Conservation (phyloP, 1,140 invertebrate genomes). For the Cryptotermes secundus region DNA sequence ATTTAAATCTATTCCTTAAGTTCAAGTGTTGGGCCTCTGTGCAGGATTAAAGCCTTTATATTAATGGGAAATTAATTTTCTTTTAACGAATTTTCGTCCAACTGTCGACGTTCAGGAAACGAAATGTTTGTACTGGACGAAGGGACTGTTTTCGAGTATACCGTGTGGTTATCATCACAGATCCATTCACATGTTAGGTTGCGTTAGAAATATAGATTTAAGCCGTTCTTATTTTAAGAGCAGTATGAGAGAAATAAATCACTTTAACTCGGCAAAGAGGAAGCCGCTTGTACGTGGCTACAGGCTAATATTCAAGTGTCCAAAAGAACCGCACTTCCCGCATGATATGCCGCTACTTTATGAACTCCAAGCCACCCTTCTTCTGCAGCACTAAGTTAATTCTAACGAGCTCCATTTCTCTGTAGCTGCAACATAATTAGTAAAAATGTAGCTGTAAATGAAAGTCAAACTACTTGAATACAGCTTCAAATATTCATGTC, state of each 20-base stretch:
- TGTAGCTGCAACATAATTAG: slow-evolving; percentile 2
- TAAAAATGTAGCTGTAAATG: not conserved
- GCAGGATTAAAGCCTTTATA: too few species aligned
- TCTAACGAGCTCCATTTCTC: not conserved
- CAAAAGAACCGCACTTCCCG: not conserved
- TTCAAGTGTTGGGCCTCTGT: too few species aligned
- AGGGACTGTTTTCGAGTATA: too few species aligned
- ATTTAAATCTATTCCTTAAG: too few species aligned
- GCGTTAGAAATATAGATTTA: not conserved
- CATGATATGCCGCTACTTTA: not conserved
- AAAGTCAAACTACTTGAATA: not conserved
- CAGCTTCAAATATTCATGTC: not conserved
- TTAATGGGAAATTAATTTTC: too few species aligned
- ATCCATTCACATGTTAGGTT: too few species aligned
- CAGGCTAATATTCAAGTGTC: not conserved
- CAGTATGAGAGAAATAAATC: not conserved
- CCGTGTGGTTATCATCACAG: too few species aligned
- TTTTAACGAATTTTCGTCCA: too few species aligned
- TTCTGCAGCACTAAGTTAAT: slow-evolving; percentile 3
- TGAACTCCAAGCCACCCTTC: not conserved
- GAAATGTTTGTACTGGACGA: too few species aligned
- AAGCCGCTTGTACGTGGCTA: not conserved
- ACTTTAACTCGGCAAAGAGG: not conserved
- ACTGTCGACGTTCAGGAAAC: too few species aligned
- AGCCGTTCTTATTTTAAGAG: not conserved